phyloP scores from a whole-genome alignment of 2,113 vertebrate species.

The Chunga burmeisteri region DNA sequence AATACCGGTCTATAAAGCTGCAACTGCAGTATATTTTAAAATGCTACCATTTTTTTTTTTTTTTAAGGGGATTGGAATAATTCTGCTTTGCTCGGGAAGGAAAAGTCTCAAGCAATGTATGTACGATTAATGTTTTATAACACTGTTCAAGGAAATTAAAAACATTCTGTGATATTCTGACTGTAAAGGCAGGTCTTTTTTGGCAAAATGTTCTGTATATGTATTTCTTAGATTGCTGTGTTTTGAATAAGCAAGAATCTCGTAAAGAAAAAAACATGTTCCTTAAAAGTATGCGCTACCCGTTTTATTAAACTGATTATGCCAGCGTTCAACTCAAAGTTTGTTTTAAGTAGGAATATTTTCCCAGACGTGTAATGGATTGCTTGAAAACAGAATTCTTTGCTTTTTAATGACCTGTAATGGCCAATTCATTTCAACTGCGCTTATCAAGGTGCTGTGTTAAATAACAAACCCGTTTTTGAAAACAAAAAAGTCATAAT shows the following conservation, averaged over 20 bases:
- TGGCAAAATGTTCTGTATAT: conserved; percentile 60
- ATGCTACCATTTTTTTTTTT: conserved; percentile 20
- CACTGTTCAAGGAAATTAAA: conserved; percentile 72
- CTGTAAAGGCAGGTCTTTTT: conserved; percentile 2
- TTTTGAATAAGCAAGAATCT: conserved; percentile 72
- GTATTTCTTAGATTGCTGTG: conserved; percentile 58
- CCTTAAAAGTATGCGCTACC: conserved; percentile 58
- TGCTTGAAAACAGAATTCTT: conserved; percentile 66
- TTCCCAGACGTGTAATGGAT: conserved; percentile 69
- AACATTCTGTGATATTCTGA: conserved; percentile 68
- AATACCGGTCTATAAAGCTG: conserved; percentile 51
- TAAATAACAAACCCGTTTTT: conserved; percentile 68
- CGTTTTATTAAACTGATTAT: conserved; percentile 59
- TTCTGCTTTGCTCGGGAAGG: conserved; percentile 70
- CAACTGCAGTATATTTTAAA: conserved; percentile 59
- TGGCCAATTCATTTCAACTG: conserved; percentile 59
- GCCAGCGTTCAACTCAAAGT: conserved; percentile 33
- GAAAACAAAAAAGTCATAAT: conserved; percentile 68
- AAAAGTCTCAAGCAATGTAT: conserved; percentile 29
- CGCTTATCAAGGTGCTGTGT: conserved; percentile 67
- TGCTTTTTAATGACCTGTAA: conserved; percentile 66
- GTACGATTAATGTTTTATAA: conserved; percentile 69
- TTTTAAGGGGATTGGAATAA: conserved; percentile 12
- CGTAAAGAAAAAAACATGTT: conserved; percentile 57
- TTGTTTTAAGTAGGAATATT: conserved; percentile 60